These are phyloP conservation scores for Tipula helvola DNA, from an alignment of 2,888 invertebrate species.

Conservation along the genomic window DNA sequence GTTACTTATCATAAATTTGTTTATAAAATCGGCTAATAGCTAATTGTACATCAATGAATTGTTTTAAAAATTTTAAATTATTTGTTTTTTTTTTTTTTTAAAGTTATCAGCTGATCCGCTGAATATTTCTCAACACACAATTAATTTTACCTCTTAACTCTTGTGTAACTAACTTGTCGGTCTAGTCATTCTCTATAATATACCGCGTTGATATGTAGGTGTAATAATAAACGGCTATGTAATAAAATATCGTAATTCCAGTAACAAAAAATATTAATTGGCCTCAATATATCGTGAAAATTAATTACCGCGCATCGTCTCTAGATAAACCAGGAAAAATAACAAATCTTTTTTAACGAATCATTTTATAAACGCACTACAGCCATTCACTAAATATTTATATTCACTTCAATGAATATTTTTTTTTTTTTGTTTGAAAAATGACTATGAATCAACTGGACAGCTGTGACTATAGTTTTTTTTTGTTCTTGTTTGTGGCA, in stretches of 20 bases:
- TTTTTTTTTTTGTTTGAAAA: neutral
- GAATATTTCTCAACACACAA: neutral
- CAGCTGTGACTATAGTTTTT: neutral
- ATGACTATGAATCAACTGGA: neutral
- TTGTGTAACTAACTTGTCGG: too few relatives aligned
- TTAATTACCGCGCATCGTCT: neutral
- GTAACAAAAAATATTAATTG: neutral
- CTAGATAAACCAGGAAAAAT: too few relatives aligned
- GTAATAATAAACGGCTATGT: neutral
- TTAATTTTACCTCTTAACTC: neutral
- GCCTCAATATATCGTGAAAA: neutral
- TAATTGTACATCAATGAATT: neutral
- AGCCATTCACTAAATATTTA: neutral
- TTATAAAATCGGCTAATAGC: neutral
- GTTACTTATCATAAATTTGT: neutral
- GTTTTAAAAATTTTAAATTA: neutral
- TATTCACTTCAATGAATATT: neutral
- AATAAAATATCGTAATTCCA: neutral
- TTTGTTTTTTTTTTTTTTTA: too few relatives aligned
- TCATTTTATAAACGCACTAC: neutral
- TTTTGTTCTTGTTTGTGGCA: neutral
- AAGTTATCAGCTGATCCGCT: neutral
- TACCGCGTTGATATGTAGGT: neutral
- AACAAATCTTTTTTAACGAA: too few relatives aligned
- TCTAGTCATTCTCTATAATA: too few relatives aligned